A percentile compares a stretch with the other conserved stretches of the same genome.
Conservation (phyloP, 1,140 invertebrate species). For the Rhagoletis zephyria region DNA sequence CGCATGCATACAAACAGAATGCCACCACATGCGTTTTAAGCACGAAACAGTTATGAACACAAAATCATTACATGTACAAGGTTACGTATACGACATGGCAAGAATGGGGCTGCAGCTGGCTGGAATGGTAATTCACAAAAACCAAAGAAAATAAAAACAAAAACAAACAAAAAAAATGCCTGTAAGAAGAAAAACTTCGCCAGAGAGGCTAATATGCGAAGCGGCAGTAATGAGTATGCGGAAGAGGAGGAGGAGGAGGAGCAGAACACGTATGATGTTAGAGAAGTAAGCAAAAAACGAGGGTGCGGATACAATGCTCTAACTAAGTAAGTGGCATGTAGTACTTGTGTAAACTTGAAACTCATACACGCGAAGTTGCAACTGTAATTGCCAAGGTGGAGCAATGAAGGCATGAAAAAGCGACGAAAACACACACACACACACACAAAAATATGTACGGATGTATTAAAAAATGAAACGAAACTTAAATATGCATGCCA, state of each 20-base stretch:
- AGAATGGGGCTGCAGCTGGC: too few species aligned
- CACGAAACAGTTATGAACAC: too few species aligned
- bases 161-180: too few species aligned
- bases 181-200: background rate
- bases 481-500: background rate
- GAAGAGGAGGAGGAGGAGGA: background rate
- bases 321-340: background rate
- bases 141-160: background rate
- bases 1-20: background rate
- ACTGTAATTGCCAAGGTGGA: constrained; percentile 10
- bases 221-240: background rate
- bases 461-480: background rate
- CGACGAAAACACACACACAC: too few species aligned
- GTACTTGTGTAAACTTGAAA: constrained; percentile 1
- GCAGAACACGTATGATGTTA: background rate
- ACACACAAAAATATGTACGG: too few species aligned
- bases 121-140: too few species aligned
- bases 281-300: too few species aligned
- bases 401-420: background rate
- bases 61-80: too few species aligned
- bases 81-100: too few species aligned
- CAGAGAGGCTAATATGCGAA: background rate
- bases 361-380: background rate
- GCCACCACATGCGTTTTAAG: too few species aligned
- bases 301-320: too few species aligned